Base-by-base conservation (phyloP, 2,113 vertebrate genomes). In the Menidia beryllina region DNA sequence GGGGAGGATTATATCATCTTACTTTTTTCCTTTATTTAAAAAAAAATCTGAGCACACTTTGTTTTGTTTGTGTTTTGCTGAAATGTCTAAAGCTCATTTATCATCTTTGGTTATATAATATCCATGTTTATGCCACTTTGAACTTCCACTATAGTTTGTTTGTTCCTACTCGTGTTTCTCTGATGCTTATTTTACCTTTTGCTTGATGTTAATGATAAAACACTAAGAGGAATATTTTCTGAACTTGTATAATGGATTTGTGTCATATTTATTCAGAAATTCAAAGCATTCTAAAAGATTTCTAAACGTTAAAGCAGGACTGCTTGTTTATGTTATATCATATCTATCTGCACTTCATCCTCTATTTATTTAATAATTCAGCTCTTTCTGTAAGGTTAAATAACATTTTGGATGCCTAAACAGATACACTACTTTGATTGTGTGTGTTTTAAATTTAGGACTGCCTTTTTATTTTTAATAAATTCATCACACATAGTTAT, bases 371-470 rank as follows among this genome's bases (percentile, higher is more conserved):
- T 45, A 2, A 45, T 5, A 14, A 7, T 45, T 34, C 30, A 34
- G 30, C 30, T 34, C 10, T 34, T 6, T 34, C 10, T 6, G 30
- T 34, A 34, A 10, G 30, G 30, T 34, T 34, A 8, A 6, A 34
- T 34, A 34, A 34, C 30, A 34, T 34, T 10, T 34, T 8, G 0
- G n/a, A 39, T 65, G n/a, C 26, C 23, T 49, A 25, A 14, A 30
- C 2, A 51, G 52, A 9, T 39, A 11, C 12, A 30, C 36, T 53
- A 27, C 25, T 69, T 34, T 72, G 45, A 47, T n/a, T n/a, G n/a
- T 62, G 21, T 73, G 43, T n/a, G 68, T 82, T 50, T 52, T 58
- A 54, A 57, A 61, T 19, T 66, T 50, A 63, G 57, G 63, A 27
- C 24, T 69, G 53, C 58, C 17, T 4, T 73, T 48, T 57, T 59